These are phyloP conservation scores for Cathartes aura DNA, from an alignment of 2,113 vertebrate species.

Conservation along the genomic window DNA sequence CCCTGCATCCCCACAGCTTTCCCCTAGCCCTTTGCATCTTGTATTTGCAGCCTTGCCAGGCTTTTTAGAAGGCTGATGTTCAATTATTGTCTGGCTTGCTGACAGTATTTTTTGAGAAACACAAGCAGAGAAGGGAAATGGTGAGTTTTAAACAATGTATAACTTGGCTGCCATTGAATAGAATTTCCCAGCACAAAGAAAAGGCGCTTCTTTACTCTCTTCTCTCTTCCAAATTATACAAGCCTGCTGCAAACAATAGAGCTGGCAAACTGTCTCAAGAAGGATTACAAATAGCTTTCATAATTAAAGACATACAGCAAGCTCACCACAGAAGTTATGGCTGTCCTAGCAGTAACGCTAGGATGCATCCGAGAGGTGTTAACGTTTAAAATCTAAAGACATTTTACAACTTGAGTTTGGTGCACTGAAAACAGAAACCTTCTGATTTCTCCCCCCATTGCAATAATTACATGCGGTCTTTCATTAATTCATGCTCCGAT, in stretches of 20 bases:
- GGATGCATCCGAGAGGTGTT: not conserved
- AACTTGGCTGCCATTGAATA: slow-evolving; percentile 1
- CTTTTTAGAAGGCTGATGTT: not conserved
- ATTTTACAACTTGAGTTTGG: not conserved
- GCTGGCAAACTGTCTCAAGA: not conserved
- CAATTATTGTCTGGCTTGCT: not conserved
- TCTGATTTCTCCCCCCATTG: not conserved
- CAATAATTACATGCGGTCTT: not conserved
- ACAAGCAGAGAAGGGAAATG: not conserved
- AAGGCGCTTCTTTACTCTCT: not conserved
- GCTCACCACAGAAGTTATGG: not conserved
- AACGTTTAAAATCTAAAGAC: not conserved
- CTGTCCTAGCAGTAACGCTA: not conserved
- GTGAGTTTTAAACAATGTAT: not conserved
- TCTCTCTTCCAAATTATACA: not conserved
- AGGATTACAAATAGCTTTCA: not conserved
- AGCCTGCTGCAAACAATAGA: not conserved
- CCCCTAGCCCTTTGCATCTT: not conserved
- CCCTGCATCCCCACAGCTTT: not conserved
- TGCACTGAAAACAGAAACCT: not conserved
- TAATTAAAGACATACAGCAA: not conserved
- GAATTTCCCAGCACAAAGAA: not conserved
- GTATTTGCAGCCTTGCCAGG: not conserved
- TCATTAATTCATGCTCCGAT: not conserved
- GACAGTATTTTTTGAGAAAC: not conserved